Evolutionary conservation across 2,797 vertebrate species (phyloP).

Genomic region (Natrix natrix): DNA sequence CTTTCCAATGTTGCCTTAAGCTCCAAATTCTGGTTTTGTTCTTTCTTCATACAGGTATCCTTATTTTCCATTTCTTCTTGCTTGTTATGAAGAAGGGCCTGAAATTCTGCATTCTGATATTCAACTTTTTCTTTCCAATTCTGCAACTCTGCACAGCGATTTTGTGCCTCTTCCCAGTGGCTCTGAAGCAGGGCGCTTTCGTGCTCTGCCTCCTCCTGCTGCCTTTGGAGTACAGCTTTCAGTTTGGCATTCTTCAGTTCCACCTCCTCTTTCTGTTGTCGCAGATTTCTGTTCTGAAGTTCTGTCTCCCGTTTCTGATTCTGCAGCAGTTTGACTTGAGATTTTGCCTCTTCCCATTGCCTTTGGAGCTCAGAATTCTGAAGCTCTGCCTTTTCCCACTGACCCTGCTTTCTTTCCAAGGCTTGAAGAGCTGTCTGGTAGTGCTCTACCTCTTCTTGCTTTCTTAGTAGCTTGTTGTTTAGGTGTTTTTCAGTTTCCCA

Average conservation of each 20-base stretch:
- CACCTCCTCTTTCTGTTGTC: neutral
- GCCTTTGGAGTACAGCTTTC: neutral
- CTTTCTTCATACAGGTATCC: slow-evolving; percentile 21
- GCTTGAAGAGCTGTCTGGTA: neutral
- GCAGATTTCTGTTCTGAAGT: neutral
- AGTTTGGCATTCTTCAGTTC: slow-evolving; percentile 9
- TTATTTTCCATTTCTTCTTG: slow-evolving; percentile 1
- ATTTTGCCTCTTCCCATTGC: neutral
- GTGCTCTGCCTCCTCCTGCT: neutral
- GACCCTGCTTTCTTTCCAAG: neutral
- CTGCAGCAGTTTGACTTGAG: slow-evolving; percentile 5
- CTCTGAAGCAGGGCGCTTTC: neutral
- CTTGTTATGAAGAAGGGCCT: slow-evolving; percentile 12
- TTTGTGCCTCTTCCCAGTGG: slow-evolving; percentile 4
- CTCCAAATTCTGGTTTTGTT: neutral
- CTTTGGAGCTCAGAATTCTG: slow-evolving; percentile 18
- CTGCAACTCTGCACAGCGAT: neutral
- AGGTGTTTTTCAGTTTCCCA: slow-evolving; percentile 11
- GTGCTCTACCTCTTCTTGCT: slow-evolving; percentile 6
- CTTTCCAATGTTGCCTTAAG: slow-evolving; percentile 26
- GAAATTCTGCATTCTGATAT: slow-evolving; percentile 26
- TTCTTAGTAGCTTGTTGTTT: neutral
- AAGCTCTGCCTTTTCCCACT: neutral
- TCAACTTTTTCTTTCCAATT: slow-evolving; percentile 13
- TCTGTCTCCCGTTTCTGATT: neutral